These are phyloP conservation scores for Melanotaenia pygmaea DNA, from an alignment of 2,797 vertebrate species.

Conservation along the genomic window DNA sequence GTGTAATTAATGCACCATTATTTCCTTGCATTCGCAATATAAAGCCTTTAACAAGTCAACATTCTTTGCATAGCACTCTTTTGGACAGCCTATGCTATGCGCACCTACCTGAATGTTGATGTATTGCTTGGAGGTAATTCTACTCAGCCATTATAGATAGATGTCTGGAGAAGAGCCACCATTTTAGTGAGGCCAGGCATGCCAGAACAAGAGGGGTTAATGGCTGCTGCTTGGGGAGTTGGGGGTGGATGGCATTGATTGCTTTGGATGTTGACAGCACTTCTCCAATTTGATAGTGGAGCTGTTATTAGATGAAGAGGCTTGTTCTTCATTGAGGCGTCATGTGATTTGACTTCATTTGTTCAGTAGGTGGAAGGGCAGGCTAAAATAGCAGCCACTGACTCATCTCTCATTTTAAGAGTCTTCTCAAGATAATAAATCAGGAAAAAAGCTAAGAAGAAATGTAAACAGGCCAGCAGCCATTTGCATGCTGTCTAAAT, in stretches of 20 bases:
- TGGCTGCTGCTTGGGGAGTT: slow-evolving; percentile 74
- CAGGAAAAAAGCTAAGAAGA: not conserved
- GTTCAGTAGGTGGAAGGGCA: slow-evolving; percentile 17
- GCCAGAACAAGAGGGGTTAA: slow-evolving; percentile 81
- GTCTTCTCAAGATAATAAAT: slow-evolving; percentile 27
- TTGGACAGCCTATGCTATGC: slow-evolving; percentile 43
- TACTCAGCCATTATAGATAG: slow-evolving; percentile 73
- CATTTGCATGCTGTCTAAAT: not conserved
- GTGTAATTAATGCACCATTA: slow-evolving; percentile 2
- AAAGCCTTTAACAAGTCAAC: slow-evolving; percentile 38
- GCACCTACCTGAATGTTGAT: slow-evolving; percentile 51
- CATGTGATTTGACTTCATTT: slow-evolving; percentile 58
- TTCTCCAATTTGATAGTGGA: slow-evolving; percentile 79
- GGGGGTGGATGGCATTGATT: slow-evolving; percentile 79
- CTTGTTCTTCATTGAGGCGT: slow-evolving; percentile 69
- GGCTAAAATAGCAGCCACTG: slow-evolving; percentile 14
- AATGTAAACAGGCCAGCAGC: slow-evolving; percentile 24
- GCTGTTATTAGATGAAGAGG: slow-evolving; percentile 76
- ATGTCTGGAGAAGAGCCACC: slow-evolving; percentile 74
- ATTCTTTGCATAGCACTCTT: slow-evolving; percentile 61
- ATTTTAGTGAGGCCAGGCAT: slow-evolving; percentile 80
- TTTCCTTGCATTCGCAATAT: not conserved
- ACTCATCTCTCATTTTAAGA: slow-evolving; percentile 15
- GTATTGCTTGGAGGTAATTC: slow-evolving; percentile 66
- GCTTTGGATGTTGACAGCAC: slow-evolving; percentile 81